Base-by-base conservation (phyloP, 2,113 vertebrate species). In the Hydrolagus affinis region DNA sequence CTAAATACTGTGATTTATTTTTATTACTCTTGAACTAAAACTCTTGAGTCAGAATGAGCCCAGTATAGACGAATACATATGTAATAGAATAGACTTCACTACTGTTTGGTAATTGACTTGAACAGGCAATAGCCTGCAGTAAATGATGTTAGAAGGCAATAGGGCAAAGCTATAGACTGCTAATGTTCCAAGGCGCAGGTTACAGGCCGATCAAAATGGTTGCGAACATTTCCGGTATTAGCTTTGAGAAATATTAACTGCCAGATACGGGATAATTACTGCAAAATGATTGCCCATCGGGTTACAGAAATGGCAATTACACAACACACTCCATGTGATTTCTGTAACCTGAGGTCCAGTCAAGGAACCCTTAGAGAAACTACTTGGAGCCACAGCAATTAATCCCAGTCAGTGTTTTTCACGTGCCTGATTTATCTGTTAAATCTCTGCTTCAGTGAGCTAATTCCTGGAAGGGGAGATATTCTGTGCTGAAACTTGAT, bases 391-490 rank as follows among this genome's bases (percentile, higher is more conserved):
- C 66, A 66, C 78, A 83, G 17, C 32, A 83, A 66, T 83, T 60
- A 83, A 83, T 83, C 30, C 60, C 25, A 83, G 78, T 32, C 78
- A 32, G 60, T 66, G 66, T 66, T 30, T 83, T 17, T 83, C 64
- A 32, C 66, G 15, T 68, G 66, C 19, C 9, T 21, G 78, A 66
- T 74, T 28, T 80, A 64, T 28, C 25, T 80, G 59, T 28, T 11
- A 25, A 80, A n/a, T 25, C 11, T 77, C 23, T 68, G 62, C 78
- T 83, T 83, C 32, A 19, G 23, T 2, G 25, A 17, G 62, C 64
- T 83, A 30, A 17, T 68, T 83, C 28, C 78, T 83, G 78, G 62
- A 83, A 68, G 19, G 78, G 56, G 44, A 57, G 30, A 19, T 44
- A 44, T 6, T 44, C 44, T 44, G 6, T 44, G 44, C 44, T 44